Percentiles rank a stretch among this genome's conserved stretches.
Evolutionary conservation across 1,140 invertebrate genomes (phyloP).

Genomic region (Danaus plexippus): DNA sequence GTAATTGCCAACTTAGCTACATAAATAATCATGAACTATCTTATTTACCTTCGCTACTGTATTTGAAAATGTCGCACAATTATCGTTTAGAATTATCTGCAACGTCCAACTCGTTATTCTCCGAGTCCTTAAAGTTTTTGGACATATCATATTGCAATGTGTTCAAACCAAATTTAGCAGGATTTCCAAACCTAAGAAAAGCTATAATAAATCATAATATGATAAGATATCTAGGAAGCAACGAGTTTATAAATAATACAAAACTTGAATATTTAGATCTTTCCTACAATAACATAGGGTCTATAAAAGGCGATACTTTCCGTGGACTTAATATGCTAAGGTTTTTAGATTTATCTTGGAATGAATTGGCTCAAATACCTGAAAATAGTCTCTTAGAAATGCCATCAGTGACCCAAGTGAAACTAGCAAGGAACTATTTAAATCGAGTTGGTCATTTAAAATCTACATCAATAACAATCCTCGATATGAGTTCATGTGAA

Average conservation of each 20-base stretch:
- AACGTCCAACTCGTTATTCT: conserved; percentile 54
- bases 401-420: conserved; percentile 71
- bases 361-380: conserved; percentile 74
- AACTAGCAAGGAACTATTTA: conserved; percentile 78
- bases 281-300: conserved; percentile 75
- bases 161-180: conserved; percentile 73
- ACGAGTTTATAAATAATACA: conserved; percentile 75
- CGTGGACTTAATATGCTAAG: conserved; percentile 70
- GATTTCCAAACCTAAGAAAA: conserved; percentile 73
- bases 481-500: conserved; percentile 76
- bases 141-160: conserved; percentile 78
- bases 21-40: conserved; percentile 65
- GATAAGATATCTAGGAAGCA: conserved; percentile 70
- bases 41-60: conserved; percentile 64
- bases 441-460: conserved; percentile 72
- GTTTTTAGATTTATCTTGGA: conserved; percentile 77
- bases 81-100: conserved; percentile 63
- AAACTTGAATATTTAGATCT: conserved; percentile 76
- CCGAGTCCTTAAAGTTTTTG: conserved; percentile 71
- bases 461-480: conserved; percentile 67
- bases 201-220: conserved; percentile 75
- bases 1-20: conserved; percentile 68
- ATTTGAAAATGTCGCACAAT: conserved; percentile 72
- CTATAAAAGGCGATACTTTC: conserved; percentile 73
- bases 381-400: conserved; percentile 71